These are phyloP conservation scores for Cervus canadensis DNA, from an alignment of 2,113 vertebrate species.

Conservation along the genomic window DNA sequence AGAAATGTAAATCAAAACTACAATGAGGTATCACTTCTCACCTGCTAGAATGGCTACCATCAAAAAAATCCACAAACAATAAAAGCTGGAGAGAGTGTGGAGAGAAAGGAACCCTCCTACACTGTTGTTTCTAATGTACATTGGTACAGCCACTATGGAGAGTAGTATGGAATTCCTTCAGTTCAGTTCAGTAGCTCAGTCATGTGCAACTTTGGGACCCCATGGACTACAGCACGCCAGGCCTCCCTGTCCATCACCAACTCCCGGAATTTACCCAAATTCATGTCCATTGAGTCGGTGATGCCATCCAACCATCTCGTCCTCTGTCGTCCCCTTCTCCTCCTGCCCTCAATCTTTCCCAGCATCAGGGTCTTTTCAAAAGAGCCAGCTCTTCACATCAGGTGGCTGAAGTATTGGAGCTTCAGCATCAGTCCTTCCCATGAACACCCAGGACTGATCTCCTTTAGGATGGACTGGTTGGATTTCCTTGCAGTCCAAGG, in stretches of 20 bases:
- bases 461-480: background rate
- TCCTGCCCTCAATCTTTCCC: background rate
- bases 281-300: background rate
- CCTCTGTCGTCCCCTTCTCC: background rate
- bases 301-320: background rate
- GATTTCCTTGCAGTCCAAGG: background rate
- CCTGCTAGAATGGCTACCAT: no score
- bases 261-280: background rate
- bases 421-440: background rate
- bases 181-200: background rate
- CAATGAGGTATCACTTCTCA: no score
- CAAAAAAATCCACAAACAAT: no score
- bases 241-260: background rate
- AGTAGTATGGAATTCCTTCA: no score
- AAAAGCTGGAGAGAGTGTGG: no score
- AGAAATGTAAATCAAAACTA: no score
- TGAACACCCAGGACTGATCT: background rate
- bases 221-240: background rate
- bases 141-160: no score
- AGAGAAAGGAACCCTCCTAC: no score
- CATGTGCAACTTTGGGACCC: accelerated
- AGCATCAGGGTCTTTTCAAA: background rate
- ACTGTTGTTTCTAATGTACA: no score
- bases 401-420: background rate
- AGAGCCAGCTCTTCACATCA: background rate